Evolutionary conservation across 2,888 invertebrate genomes (phyloP).

Genomic region (Chydorus sphaericus): DNA sequence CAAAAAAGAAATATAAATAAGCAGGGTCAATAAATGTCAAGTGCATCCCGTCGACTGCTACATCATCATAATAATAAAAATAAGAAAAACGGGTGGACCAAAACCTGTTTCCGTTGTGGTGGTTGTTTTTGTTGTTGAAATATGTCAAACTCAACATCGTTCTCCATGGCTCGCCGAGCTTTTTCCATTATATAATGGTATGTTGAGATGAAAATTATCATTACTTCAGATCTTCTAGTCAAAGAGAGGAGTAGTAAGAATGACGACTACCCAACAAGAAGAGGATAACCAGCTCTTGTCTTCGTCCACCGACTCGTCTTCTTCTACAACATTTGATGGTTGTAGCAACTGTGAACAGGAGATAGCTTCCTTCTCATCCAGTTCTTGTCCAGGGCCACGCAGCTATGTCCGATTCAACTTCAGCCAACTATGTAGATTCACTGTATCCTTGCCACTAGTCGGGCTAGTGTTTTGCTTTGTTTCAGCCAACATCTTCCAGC

Average conservation of each 20-base stretch:
- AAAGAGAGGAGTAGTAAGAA: no score
- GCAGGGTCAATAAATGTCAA: slow-evolving; percentile 4
- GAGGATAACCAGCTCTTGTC: not conserved
- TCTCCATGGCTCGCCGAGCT: not conserved
- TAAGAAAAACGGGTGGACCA: no score
- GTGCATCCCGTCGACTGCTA: not conserved
- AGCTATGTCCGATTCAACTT: slow-evolving; percentile 39
- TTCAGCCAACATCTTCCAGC: slow-evolving; percentile 77
- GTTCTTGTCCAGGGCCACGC: slow-evolving; percentile 15
- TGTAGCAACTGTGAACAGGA: slow-evolving; percentile 1
- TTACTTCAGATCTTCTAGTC: not conserved
- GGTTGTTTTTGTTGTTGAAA: not conserved
- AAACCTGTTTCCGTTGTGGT: no score
- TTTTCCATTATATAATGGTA: not conserved
- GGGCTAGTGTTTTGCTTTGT: slow-evolving; percentile 75
- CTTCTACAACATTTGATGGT: not conserved
- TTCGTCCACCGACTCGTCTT: not conserved
- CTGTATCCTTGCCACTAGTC: slow-evolving; percentile 69
- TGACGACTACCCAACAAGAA: not conserved
- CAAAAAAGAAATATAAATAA: no score
- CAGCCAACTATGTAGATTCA: slow-evolving; percentile 62
- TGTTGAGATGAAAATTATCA: not conserved
- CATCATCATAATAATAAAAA: not conserved
- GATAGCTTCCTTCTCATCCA: not conserved
- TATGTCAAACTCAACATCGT: not conserved